Evolutionary conservation across 2,113 vertebrate genomes (phyloP).

Genomic region (Mustela lutreola): DNA sequence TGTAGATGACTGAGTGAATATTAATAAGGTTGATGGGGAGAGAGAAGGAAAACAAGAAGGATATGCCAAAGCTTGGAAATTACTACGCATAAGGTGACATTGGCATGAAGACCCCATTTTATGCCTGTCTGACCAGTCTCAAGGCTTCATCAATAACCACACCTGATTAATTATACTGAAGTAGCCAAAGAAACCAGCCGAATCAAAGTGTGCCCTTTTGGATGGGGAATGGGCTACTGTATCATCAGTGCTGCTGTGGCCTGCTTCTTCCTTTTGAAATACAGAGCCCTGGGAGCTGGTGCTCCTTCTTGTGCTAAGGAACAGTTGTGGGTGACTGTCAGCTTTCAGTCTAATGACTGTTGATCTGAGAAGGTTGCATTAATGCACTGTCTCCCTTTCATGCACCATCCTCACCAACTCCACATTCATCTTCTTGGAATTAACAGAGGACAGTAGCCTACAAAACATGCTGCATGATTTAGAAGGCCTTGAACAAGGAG

Average conservation of each 20-base stretch:
- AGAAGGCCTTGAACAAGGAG: not conserved
- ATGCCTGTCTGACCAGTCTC: slow-evolving; percentile 59
- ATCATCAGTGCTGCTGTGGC: not conserved
- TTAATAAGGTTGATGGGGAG: slow-evolving; percentile 50
- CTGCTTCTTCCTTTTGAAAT: not conserved
- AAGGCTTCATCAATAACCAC: slow-evolving; percentile 63
- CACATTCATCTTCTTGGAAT: not conserved
- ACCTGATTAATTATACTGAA: slow-evolving; percentile 51
- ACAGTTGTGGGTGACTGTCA: not conserved
- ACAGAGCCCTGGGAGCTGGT: not conserved
- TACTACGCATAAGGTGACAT: not conserved
- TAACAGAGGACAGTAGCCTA: not conserved
- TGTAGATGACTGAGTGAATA: slow-evolving; percentile 64
- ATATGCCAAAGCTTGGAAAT: slow-evolving; percentile 44
- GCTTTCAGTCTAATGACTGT: not conserved
- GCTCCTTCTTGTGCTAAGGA: not conserved
- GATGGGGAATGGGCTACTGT: not conserved
- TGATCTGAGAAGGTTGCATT: not conserved
- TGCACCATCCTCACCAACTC: not conserved
- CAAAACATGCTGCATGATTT: not conserved
- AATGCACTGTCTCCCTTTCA: not conserved
- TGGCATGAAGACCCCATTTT: slow-evolving; percentile 60
- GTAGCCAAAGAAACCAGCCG: not conserved
- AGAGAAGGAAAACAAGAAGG: slow-evolving; percentile 26
- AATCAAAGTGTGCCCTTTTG: not conserved